These are phyloP conservation scores for Drosophila azteca DNA, from an alignment of 1,140 invertebrate genomes.

Conservation along the genomic window DNA sequence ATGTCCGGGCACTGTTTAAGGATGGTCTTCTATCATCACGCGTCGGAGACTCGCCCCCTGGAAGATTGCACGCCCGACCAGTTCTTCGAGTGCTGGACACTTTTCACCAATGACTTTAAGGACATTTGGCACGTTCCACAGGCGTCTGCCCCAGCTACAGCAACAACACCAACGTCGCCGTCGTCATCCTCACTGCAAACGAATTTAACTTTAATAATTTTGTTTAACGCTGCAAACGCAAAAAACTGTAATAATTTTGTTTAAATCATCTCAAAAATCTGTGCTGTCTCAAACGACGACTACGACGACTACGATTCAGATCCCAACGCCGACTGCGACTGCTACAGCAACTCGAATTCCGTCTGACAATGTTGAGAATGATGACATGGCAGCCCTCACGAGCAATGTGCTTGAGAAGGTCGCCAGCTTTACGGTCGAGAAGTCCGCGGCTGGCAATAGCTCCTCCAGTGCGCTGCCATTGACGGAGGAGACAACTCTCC, in stretches of 20 bases:
- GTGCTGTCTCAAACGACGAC: conserved; percentile 72
- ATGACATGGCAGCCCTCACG: conserved; percentile 47
- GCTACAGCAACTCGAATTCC: conserved; percentile 10
- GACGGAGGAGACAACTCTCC: conserved; percentile 54
- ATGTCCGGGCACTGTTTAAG: conserved; percentile 90
- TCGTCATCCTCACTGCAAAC: conserved; percentile 37
- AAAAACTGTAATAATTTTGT: conserved; percentile 84
- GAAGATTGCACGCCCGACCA: conserved; percentile 92
- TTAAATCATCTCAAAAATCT: conserved; percentile 84
- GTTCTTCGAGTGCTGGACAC: conserved; percentile 94
- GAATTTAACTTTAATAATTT: no score
- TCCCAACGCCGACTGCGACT: neutral
- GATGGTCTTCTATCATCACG: conserved; percentile 95
- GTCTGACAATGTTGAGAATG: conserved; percentile 49
- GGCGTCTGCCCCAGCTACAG: conserved; percentile 13
- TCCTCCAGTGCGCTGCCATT: conserved; percentile 28
- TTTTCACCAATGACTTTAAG: conserved; percentile 97
- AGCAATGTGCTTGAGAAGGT: conserved; percentile 91
- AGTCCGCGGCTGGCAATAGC: conserved; percentile 70
- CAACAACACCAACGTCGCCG: conserved; percentile 14
- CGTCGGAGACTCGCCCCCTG: conserved; percentile 89
- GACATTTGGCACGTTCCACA: conserved; percentile 90
- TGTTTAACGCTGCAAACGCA: conserved; percentile 82
- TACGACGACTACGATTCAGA: conserved; percentile 20
- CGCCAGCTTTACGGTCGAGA: conserved; percentile 91